phyloP scores from a whole-genome alignment of 1,140 invertebrate genomes.

The Condylostylus longicornis region DNA sequence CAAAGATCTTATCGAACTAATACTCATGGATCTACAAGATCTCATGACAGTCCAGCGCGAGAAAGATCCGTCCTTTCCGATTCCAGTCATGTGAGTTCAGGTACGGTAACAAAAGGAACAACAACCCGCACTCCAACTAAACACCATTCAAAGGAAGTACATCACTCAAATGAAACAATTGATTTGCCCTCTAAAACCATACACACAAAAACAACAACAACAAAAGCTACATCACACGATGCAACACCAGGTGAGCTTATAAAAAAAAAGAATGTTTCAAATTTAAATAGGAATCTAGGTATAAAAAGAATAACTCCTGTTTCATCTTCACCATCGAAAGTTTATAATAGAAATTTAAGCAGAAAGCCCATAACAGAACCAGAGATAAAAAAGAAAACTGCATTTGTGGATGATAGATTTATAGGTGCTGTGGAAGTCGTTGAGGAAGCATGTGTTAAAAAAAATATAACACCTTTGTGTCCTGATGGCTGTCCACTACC shows the following conservation, averaged over 20 bases:
- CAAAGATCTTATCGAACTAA: constrained; percentile 11
- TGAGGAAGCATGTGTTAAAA: no score
- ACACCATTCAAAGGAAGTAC: constrained; percentile 8
- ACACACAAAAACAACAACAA: neutral
- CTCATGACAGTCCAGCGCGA: constrained; percentile 24
- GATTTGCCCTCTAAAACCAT: constrained; percentile 7
- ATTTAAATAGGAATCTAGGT: no score
- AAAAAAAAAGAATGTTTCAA: no score
- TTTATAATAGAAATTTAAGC: neutral
- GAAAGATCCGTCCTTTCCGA: constrained; percentile 16
- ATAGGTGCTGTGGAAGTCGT: no score
- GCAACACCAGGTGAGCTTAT: neutral
- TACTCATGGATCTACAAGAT: constrained; percentile 25
- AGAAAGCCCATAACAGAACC: no score
- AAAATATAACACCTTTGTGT: no score
- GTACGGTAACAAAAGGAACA: constrained; percentile 17
- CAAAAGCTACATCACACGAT: neutral
- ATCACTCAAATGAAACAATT: constrained; percentile 18
- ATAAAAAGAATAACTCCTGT: neutral
- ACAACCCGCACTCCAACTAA: constrained; percentile 11
- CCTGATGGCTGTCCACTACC: no score
- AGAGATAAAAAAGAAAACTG: no score
- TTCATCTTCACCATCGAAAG: neutral
- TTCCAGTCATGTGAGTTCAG: constrained; percentile 24
- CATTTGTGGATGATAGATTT: no score